These are phyloP conservation scores for Hemithea aestivaria DNA, from an alignment of 2,888 invertebrate genomes.

Conservation along the genomic window DNA sequence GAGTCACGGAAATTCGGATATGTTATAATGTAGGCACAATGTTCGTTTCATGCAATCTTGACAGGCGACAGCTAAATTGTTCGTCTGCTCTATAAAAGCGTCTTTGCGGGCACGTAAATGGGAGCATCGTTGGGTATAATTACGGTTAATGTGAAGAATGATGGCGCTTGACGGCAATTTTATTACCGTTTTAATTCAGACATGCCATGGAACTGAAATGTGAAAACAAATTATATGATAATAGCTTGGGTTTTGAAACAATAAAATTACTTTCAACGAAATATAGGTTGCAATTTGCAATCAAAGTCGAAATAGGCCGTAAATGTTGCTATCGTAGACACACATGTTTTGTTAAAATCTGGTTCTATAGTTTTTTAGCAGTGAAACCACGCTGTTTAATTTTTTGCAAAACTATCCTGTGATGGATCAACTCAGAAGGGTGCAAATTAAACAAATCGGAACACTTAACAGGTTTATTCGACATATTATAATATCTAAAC, in stretches of 20 bases:
- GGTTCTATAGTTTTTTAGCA: too few species aligned
- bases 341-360: too few species aligned
- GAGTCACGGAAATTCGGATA: too few species aligned
- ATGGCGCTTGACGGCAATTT: slow-evolving; percentile 15
- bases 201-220: slow-evolving; percentile 12
- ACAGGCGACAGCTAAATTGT: background rate
- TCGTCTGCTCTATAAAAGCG: background rate
- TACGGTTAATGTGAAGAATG: slow-evolving; percentile 9
- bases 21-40: background rate
- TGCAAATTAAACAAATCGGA: too few species aligned
- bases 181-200: slow-evolving; percentile 9
- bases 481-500: too few species aligned
- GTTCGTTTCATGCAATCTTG: background rate
- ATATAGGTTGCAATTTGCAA: too few species aligned
- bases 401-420: too few species aligned
- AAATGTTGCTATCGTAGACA: too few species aligned
- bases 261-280: background rate
- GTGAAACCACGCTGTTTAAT: too few species aligned
- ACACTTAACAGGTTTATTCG: too few species aligned
- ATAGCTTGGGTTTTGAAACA: background rate
- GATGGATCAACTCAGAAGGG: too few species aligned
- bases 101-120: background rate
- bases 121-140: slow-evolving; percentile 9
- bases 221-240: background rate
- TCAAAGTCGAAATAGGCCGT: too few species aligned